Percentiles rank a stretch among this genome's conserved stretches.
These are phyloP conservation scores for Pagrus major DNA, from an alignment of 2,113 vertebrate genomes.

Conservation along the genomic window DNA sequence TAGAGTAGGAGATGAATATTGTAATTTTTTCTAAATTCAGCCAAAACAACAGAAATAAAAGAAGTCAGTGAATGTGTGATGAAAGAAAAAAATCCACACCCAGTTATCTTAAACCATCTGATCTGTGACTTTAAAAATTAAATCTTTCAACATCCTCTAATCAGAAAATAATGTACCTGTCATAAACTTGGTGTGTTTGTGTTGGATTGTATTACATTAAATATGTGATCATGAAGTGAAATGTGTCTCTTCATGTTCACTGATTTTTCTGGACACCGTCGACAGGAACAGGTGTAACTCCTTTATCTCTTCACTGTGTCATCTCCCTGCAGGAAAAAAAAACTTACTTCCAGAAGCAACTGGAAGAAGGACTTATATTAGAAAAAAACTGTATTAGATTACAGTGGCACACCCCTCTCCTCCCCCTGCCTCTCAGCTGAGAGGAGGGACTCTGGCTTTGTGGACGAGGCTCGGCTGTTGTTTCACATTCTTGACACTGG, in stretches of 20 bases:
- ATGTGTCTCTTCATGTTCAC: neutral
- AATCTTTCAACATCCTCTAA: neutral
- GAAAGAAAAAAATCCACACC: neutral
- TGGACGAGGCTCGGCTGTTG: slow-evolving; percentile 69
- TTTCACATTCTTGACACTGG: slow-evolving; percentile 72
- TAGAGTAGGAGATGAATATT: neutral
- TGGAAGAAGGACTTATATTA: neutral
- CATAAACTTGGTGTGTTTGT: neutral
- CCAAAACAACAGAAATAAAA: neutral
- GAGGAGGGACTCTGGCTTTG: slow-evolving; percentile 56
- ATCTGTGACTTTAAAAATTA: neutral
- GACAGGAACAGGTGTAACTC: neutral
- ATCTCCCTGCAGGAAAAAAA: neutral
- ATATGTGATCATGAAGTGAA: neutral
- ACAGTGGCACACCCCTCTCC: neutral
- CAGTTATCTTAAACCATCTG: neutral
- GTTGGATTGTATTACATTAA: neutral
- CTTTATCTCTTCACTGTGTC: neutral
- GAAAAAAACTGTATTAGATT: neutral
- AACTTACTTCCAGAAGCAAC: neutral
- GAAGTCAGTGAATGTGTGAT: neutral
- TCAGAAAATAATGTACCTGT: neutral
- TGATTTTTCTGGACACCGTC: neutral
- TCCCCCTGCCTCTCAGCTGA: neutral
- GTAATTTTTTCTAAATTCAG: neutral